These are phyloP conservation scores for Larimichthys crocea DNA, from an alignment of 2,113 vertebrate species.

Conservation along the genomic window DNA sequence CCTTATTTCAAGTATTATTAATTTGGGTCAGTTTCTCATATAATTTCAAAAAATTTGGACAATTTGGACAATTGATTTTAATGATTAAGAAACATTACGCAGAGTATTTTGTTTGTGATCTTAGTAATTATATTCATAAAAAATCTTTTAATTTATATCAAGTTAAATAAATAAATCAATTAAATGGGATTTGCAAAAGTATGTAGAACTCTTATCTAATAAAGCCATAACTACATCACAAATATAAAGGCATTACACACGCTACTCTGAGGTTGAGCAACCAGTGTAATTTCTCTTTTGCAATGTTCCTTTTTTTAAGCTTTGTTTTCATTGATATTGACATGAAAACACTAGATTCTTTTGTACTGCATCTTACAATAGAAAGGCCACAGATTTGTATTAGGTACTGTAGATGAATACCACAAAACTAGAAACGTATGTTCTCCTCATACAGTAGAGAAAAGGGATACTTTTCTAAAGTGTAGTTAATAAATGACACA, in stretches of 20 bases:
- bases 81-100: neutral
- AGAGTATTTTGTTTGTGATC: neutral
- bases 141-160: too few relatives aligned
- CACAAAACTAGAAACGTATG: neutral
- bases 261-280: neutral
- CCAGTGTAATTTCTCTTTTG: neutral
- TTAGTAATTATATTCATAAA: neutral
- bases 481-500: constrained; percentile 33
- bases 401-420: neutral
- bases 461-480: neutral
- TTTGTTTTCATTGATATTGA: neutral
- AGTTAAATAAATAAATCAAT: neutral
- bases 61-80: too few relatives aligned
- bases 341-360: too few relatives aligned
- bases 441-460: neutral
- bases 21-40: neutral
- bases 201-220: neutral
- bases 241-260: neutral
- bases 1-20: neutral
- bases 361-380: neutral
- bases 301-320: neutral
- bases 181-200: neutral
- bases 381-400: neutral
- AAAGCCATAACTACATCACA: neutral
- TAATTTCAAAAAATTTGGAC: too few relatives aligned